Evolutionary conservation across 92 coral and sea anemone genomes (phyloP).

Genomic region (Parazoanthus swiftii): DNA sequence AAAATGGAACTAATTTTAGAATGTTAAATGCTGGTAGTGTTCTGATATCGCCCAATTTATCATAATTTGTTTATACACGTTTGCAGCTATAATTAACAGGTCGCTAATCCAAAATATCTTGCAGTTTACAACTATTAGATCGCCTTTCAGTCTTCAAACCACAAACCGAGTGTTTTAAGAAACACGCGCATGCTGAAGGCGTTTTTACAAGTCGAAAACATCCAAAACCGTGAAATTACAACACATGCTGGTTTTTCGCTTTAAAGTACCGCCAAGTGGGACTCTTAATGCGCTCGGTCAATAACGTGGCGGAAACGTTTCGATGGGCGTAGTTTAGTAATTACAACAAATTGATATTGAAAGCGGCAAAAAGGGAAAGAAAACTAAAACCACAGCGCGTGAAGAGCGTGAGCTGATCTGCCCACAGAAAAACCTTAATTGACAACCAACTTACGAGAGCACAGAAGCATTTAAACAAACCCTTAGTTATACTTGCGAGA

Average conservation of each 20-base stretch:
- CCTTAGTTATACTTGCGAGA: no score
- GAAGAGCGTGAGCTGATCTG: no score
- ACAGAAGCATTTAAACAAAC: no score
- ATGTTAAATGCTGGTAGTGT: no score
- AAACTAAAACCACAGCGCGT: neutral
- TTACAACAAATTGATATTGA: neutral
- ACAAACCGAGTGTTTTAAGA: neutral
- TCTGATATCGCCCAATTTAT: no score
- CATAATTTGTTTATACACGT: no score
- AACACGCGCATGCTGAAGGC: neutral
- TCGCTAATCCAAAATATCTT: neutral
- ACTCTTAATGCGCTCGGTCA: no score
- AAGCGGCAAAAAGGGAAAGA: neutral
- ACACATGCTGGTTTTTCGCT: neutral
- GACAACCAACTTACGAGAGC: no score
- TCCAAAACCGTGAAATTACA: no score
- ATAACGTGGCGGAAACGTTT: neutral
- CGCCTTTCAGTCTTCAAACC: neutral
- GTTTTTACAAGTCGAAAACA: neutral
- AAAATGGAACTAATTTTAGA: no score
- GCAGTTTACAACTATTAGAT: neutral
- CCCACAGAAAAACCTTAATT: no score
- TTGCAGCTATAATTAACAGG: neutral
- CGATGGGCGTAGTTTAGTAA: neutral
- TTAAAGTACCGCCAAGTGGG: neutral